phyloP scores from a whole-genome alignment of 2,113 vertebrate genomes.

The Aythya baeri region DNA sequence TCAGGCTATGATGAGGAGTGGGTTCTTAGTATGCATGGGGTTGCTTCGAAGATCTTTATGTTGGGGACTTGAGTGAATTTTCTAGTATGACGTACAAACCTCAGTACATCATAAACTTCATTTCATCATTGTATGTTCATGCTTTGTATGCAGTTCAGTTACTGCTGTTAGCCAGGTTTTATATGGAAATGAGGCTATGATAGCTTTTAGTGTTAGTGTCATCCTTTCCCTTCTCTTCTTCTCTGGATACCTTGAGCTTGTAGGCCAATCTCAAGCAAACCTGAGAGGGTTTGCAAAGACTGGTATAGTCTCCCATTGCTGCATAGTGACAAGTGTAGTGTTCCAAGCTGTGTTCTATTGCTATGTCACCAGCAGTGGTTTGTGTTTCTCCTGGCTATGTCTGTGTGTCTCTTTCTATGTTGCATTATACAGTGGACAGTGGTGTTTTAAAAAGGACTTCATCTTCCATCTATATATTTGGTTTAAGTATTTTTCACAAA shows the following conservation, averaged over 20 bases:
- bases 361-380: neutral
- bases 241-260: neutral
- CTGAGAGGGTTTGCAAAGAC: neutral
- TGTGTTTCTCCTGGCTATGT: neutral
- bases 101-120: neutral
- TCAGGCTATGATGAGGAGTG: neutral
- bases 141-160: neutral
- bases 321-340: too few relatives aligned
- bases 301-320: too few relatives aligned
- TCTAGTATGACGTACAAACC: neutral
- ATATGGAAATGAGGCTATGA: neutral
- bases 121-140: neutral
- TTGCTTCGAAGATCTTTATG: neutral
- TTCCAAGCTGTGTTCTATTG: neutral
- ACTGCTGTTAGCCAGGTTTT: neutral
- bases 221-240: neutral
- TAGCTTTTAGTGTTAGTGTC: neutral
- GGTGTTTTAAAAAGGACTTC: neutral
- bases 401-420: neutral
- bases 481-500: neutral
- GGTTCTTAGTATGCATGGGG: neutral
- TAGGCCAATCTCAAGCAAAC: neutral
- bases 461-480: neutral
- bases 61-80: neutral
- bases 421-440: rapidly evolving